Conservation (phyloP, 2,888 invertebrate species). For the Apoderus coryli region DNA sequence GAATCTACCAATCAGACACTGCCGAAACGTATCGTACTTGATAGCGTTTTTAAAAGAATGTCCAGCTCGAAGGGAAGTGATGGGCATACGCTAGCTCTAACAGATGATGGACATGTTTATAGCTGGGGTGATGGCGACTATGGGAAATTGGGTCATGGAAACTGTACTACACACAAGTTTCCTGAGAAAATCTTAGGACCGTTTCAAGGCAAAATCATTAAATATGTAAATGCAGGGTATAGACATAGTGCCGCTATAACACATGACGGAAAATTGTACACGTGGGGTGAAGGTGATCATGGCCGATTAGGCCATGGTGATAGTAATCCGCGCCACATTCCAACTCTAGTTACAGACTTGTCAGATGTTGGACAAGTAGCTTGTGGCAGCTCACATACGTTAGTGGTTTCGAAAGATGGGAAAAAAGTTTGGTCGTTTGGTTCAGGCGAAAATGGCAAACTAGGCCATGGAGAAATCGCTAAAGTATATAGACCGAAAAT, state of each 20-base stretch:
- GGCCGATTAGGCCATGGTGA: slow-evolving; percentile 46
- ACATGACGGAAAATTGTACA: slow-evolving; percentile 38
- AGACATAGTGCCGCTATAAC: slow-evolving; percentile 43
- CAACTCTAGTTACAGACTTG: slow-evolving; percentile 42
- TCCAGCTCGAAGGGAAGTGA: slow-evolving; percentile 44
- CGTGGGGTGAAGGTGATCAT: slow-evolving; percentile 44
- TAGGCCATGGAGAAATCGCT: slow-evolving; percentile 32
- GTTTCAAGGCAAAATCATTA: slow-evolving; percentile 34
- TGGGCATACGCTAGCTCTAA: slow-evolving; percentile 40
- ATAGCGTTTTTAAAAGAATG: slow-evolving; percentile 35
- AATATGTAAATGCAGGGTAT: slow-evolving; percentile 39
- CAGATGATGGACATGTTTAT: slow-evolving; percentile 38
- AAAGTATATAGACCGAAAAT: slow-evolving; percentile 40
- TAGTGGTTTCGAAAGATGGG: slow-evolving; percentile 38
- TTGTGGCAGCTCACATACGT: slow-evolving; percentile 40
- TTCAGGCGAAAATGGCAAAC: slow-evolving; percentile 40
- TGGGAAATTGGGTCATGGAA: slow-evolving; percentile 41
- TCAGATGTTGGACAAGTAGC: slow-evolving; percentile 41
- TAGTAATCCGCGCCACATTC: slow-evolving; percentile 39
- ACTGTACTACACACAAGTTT: slow-evolving; percentile 37
- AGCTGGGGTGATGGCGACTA: slow-evolving; percentile 47
- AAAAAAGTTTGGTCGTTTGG: slow-evolving; percentile 44
- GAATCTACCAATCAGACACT: slow-evolving; percentile 44
- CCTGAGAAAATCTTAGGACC: slow-evolving; percentile 39
- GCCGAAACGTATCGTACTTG: slow-evolving; percentile 40